These are phyloP conservation scores for Naso thynnoides DNA, from an alignment of 2,797 vertebrate genomes.

Conservation along the genomic window DNA sequence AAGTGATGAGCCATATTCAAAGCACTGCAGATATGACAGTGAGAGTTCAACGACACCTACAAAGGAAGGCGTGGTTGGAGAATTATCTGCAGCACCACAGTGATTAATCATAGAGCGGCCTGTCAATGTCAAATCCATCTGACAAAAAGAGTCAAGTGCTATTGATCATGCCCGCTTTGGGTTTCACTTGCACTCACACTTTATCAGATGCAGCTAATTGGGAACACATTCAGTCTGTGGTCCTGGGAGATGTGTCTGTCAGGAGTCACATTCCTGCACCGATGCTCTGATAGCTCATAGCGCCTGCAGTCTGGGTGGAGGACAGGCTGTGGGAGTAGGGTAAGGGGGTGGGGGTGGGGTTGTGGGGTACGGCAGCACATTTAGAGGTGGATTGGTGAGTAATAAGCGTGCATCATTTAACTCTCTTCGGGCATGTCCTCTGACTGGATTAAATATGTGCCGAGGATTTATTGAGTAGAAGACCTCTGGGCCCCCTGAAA, in stretches of 20 bases:
- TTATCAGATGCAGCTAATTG: slow-evolving; percentile 85
- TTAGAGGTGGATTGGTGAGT: slow-evolving; percentile 69
- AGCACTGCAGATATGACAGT: slow-evolving; percentile 60
- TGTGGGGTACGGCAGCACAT: slow-evolving; percentile 49
- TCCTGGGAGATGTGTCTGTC: slow-evolving; percentile 81
- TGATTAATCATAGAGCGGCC: slow-evolving; percentile 73
- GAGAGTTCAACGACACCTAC: slow-evolving; percentile 71
- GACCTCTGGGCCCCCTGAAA: slow-evolving; percentile 52
- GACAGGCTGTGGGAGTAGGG: slow-evolving; percentile 58
- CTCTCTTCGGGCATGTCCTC: slow-evolving; percentile 57
- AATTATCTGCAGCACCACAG: slow-evolving; percentile 70
- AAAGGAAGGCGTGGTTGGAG: slow-evolving; percentile 75
- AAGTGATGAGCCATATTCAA: slow-evolving; percentile 60
- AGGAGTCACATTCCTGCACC: slow-evolving; percentile 82
- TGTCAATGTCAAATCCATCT: slow-evolving; percentile 74
- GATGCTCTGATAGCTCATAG: slow-evolving; percentile 79
- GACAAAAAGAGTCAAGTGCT: slow-evolving; percentile 75
- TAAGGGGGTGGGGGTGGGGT: slow-evolving; percentile 21
- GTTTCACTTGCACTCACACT: slow-evolving; percentile 82
- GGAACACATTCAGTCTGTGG: slow-evolving; percentile 81
- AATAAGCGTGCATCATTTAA: slow-evolving; percentile 75
- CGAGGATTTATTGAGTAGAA: slow-evolving; percentile 71
- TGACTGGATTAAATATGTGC: slow-evolving; percentile 77
- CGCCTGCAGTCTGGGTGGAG: slow-evolving; percentile 73
- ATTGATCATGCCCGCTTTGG: slow-evolving; percentile 80